These are phyloP conservation scores for Piscicola geometra DNA, from an alignment of 2,888 invertebrate species.

Conservation along the genomic window DNA sequence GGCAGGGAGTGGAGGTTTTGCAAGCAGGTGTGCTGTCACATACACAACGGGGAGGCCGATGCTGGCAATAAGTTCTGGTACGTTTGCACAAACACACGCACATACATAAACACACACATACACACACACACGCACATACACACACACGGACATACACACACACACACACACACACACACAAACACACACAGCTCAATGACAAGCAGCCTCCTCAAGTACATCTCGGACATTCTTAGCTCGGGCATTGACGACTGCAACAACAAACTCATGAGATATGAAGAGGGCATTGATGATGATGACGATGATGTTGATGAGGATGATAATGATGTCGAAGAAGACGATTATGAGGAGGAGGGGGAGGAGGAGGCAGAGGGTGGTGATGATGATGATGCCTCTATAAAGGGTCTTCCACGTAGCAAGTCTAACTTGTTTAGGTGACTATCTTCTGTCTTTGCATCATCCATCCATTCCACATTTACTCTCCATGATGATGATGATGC, in stretches of 20 bases:
- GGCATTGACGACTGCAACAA: background rate
- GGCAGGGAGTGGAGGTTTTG: slow-evolving; percentile 86
- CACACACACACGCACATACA: slow-evolving; percentile 9
- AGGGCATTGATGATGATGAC: background rate
- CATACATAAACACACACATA: too few relatives aligned
- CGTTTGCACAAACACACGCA: too few relatives aligned
- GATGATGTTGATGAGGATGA: background rate
- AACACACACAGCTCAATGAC: slow-evolving; percentile 11
- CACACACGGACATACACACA: background rate
- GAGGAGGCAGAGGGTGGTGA: background rate
- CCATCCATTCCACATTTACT: too few relatives aligned
- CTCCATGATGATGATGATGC: too few relatives aligned
- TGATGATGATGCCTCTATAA: background rate
- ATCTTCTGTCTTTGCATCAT: too few relatives aligned
- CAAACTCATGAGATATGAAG: background rate
- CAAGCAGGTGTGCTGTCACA: slow-evolving; percentile 70
- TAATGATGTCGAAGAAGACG: background rate
- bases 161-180: background rate
- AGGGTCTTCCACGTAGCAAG: background rate
- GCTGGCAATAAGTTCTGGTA: slow-evolving; percentile 72
- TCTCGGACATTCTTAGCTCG: background rate
- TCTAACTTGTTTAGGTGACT: background rate
- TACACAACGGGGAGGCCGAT: slow-evolving; percentile 68
- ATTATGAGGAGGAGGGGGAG: background rate
- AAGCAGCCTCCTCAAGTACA: slow-evolving; percentile 7